These are phyloP conservation scores for Recurvirostra avosetta DNA, from an alignment of 2,113 vertebrate genomes.

Conservation along the genomic window DNA sequence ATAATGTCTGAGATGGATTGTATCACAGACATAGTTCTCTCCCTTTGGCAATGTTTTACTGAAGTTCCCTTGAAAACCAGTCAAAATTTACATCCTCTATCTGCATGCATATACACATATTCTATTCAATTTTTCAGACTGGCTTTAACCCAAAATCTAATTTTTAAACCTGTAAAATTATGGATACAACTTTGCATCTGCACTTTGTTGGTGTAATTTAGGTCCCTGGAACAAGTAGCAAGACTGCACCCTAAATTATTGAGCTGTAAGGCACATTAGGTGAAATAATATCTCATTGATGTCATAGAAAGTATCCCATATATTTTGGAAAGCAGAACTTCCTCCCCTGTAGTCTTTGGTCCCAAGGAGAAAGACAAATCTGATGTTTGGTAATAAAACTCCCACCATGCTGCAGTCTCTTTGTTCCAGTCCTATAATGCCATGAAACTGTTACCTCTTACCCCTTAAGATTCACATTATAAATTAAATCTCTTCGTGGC, in stretches of 20 bases:
- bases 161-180: conserved; percentile 4
- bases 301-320: not conserved
- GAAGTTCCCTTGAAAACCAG: not conserved
- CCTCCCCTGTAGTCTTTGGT: not conserved
- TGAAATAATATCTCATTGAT: not conserved
- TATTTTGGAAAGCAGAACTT: not conserved
- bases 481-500: not conserved
- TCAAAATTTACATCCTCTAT: conserved; percentile 15
- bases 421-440: not conserved
- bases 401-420: not conserved
- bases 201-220: not conserved
- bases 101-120: not conserved
- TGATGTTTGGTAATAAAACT: not conserved
- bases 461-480: not conserved
- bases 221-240: not conserved
- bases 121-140: not conserved
- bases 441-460: not conserved
- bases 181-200: not conserved
- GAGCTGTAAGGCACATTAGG: not conserved
- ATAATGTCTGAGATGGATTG: not conserved
- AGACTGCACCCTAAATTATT: not conserved
- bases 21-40: not conserved
- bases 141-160: not conserved
- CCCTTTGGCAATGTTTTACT: conserved; percentile 1
- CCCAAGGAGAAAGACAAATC: not conserved